These are phyloP conservation scores for Drosophila bipectinata DNA, from an alignment of 1,140 invertebrate species.

Conservation along the genomic window DNA sequence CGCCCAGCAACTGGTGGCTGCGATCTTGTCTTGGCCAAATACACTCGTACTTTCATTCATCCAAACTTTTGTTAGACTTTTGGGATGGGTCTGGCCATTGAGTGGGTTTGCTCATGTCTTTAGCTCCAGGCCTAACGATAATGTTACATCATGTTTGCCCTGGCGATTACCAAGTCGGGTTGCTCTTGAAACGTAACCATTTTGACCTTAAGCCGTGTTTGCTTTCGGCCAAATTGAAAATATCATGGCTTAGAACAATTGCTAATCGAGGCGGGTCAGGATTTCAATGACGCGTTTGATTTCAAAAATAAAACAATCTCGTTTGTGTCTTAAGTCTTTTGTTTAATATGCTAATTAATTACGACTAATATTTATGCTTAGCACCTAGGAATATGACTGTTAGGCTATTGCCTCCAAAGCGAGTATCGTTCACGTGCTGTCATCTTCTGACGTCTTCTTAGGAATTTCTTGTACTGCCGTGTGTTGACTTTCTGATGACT, in stretches of 20 bases:
- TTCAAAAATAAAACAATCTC: conserved; percentile 15
- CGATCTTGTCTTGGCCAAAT: conserved; percentile 47
- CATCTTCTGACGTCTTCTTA: conserved; percentile 42
- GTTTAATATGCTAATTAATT: conserved; percentile 45
- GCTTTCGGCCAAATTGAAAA: neutral
- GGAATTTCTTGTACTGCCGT: conserved; percentile 34
- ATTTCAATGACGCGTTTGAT: conserved; percentile 15
- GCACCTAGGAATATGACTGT: conserved; percentile 11
- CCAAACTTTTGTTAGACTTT: conserved; percentile 46
- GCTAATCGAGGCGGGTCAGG: conserved; percentile 26
- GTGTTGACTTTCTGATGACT: conserved; percentile 4
- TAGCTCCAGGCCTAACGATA: conserved; percentile 30
- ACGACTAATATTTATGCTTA: conserved; percentile 29
- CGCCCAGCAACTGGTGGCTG: conserved; percentile 27
- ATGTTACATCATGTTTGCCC: conserved; percentile 71
- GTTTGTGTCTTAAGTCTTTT: conserved; percentile 30
- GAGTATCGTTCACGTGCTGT: conserved; percentile 39
- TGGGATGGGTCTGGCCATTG: conserved; percentile 49
- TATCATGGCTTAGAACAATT: conserved; percentile 1
- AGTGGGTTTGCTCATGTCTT: conserved; percentile 59
- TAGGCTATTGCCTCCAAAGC: conserved; percentile 14
- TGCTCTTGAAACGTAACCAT: conserved; percentile 62
- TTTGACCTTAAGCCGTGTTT: conserved; percentile 59
- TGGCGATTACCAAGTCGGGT: conserved; percentile 50
- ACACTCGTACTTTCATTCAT: conserved; percentile 74